Evolutionary conservation across 2,888 invertebrate species (phyloP), one percentile per base, ranked within the genome.

Genomic region (Archips crataeganus): DNA sequence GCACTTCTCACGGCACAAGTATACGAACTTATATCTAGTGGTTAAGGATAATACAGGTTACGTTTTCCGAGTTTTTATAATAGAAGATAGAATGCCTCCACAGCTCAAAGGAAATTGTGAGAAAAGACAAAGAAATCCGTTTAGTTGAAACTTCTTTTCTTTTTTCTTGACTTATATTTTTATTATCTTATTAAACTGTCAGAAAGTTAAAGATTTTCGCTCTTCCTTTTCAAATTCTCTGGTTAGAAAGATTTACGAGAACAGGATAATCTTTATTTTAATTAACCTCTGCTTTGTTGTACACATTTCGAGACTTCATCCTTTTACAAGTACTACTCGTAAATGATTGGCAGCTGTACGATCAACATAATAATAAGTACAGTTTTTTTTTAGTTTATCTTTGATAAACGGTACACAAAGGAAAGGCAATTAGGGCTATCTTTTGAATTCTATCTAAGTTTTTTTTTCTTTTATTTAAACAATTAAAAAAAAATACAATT

Each of bases 131-230:
- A 76, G 79, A 83, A 84, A 83, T 83, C 82, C 81, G 83, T 85
- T 85, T 81, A 80, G 80, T 80, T 76, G 71, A 75, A 82, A 81
- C 79, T 80, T 84, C 79, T 78, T 77, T 77, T 76, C 76, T 70
- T 71, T 85, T 84, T 85, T 83, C 83, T 78, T 75, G 81, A 86
- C 88, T 89, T 88, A 90, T 91, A 91, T 92, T 91, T 91, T 92
- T 91, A 91, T 91, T 91, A 92, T 92, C 91, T 92, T 91, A 92
- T 92, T 92, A 92, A 92, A 91, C 90, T 92, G 92, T 91, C 92
- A 90, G 87, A 92, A 91, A 92, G 90, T 92, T 91, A 91, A 91
- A 91, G 90, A 91, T 91, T 91, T 88, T 89, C 87, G 87, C 89
- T 86, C 89, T 91, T 89, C 89, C 85, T 80, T 86, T 85, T 88